phyloP scores from a whole-genome alignment of 2,113 vertebrate species.

The Fukomys damarensis region DNA sequence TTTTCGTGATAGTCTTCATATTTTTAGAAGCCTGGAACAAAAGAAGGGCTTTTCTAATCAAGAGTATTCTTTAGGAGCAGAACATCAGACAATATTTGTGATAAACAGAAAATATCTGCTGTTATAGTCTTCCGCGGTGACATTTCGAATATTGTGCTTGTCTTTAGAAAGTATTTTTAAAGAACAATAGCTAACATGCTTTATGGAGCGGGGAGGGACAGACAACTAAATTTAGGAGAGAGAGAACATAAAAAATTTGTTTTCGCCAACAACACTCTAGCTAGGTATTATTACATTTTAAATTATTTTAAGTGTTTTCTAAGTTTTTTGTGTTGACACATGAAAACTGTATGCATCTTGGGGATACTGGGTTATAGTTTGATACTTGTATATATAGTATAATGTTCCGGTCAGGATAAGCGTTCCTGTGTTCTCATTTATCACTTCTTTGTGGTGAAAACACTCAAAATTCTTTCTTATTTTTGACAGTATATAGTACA shows the following conservation, averaged over 20 bases:
- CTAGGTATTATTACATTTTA: background rate
- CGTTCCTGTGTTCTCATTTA: no score
- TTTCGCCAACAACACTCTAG: background rate
- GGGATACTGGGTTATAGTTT: background rate
- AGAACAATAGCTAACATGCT: background rate
- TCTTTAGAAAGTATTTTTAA: constrained; percentile 50
- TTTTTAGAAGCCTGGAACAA: constrained; percentile 79
- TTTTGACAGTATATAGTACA: background rate
- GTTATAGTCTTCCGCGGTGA: constrained; percentile 58
- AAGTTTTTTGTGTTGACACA: background rate
- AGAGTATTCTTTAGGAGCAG: constrained; percentile 63
- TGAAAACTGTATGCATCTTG: no score
- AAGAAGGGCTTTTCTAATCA: constrained; percentile 72
- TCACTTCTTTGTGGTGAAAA: background rate
- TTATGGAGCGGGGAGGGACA: background rate
- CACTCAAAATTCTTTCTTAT: background rate
- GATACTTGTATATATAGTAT: background rate
- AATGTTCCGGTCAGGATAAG: background rate
- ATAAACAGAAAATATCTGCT: constrained; percentile 71
- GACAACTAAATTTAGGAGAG: background rate
- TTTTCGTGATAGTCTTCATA: constrained; percentile 63
- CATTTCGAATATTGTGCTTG: constrained; percentile 54
- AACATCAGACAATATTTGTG: constrained; percentile 70
- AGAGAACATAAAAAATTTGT: background rate
- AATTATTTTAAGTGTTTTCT: background rate